Conservation (phyloP, 1,140 invertebrate genomes). For the Sweltsa coloradensis region DNA sequence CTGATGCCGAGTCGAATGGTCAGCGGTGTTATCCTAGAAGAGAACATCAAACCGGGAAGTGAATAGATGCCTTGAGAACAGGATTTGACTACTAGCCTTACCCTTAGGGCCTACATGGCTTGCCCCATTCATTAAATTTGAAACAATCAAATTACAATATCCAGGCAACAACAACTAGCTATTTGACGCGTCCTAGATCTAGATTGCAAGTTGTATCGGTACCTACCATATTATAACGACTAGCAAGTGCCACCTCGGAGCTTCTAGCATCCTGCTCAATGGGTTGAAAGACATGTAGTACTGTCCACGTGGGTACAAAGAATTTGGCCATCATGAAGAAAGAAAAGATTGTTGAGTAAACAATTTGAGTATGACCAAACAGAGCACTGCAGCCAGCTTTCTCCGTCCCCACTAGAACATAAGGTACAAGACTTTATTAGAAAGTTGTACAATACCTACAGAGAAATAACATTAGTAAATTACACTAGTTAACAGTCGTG, state of each 20-base stretch:
- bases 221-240: constrained; percentile 24
- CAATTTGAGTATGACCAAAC: constrained; percentile 35
- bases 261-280: constrained; percentile 23
- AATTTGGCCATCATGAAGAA: constrained; percentile 35
- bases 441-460: too few species aligned
- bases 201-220: too few species aligned
- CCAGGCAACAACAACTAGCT: background rate
- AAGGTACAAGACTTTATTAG: constrained; percentile 7
- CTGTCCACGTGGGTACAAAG: constrained; percentile 37
- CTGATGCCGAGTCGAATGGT: too few species aligned
- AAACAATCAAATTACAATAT: background rate
- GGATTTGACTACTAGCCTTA: too few species aligned
- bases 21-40: constrained; percentile 11
- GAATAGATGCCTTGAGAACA: too few species aligned
- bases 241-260: constrained; percentile 27
- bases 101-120: background rate
- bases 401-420: constrained; percentile 33
- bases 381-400: constrained; percentile 37
- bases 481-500: too few species aligned
- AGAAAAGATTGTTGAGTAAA: constrained; percentile 34
- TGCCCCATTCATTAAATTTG: background rate
- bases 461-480: too few species aligned
- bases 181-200: background rate
- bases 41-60: background rate
- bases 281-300: constrained; percentile 38